Base-by-base conservation (phyloP, 2,113 vertebrate genomes). In the Leucosticte australis region DNA sequence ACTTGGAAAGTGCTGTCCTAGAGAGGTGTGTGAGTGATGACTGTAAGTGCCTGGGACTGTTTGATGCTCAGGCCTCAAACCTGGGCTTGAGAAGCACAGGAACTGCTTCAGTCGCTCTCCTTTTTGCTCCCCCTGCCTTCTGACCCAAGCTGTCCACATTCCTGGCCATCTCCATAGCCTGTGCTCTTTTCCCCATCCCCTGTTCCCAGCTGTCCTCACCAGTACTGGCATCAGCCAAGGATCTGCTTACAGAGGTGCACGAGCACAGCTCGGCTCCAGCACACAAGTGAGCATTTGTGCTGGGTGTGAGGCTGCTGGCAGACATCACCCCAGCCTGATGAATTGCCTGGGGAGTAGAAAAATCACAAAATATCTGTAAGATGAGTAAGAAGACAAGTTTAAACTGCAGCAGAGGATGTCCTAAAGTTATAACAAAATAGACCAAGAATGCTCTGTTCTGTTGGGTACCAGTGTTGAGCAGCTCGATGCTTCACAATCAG, bases 241-340 rank as follows among this genome's bases (percentile, higher is more conserved):
- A 23, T 78, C 50, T 2, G 3, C 78, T 42, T 26, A 3, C 0
- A 0, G 47, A 83, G 33, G 10, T 30, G 35, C 2, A 0, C 9
- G 8, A 37, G 11, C 4, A 9, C 68, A 41, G 4, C 49, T 73
- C 5, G 5, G 1, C 30, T 26, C 44, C 0, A 0, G 15, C 2
- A 6, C 4, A 0, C 7, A 37, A 27, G 23, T 5, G 7, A 10
- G 30, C 24, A 8, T 15, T 84, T 31, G 28, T 69, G 24, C 49
- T 52, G 17, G 17, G 49, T 28, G 37, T 57, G 63, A 73, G 55
- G 63, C 59, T 80, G 60, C 65, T 71, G 22, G 1, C 3, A 47
- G 56, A 8, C 35, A 19, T 89, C 35, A 2, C 14, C 79, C 39
- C 11, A 57, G 6, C 19, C n/a, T 22, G 24, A 17, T 10, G 4